Conservation (phyloP, 2,113 vertebrate genomes). For the Illadopsis cleaveri region DNA sequence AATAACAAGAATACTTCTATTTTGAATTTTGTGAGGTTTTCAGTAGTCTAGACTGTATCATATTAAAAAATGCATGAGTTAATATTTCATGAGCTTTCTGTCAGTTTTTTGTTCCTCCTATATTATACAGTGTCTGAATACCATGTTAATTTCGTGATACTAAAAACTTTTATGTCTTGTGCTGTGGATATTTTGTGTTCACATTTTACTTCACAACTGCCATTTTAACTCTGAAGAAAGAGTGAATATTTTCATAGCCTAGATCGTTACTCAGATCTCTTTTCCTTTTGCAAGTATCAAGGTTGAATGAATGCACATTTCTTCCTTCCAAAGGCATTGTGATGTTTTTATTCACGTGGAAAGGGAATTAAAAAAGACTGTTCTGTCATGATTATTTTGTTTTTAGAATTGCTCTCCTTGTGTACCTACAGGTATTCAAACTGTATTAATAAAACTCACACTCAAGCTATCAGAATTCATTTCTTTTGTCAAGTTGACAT, state of each 20-base stretch:
- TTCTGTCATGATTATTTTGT: background rate
- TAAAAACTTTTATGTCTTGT: background rate
- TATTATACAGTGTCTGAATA: background rate
- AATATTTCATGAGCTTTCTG: constrained; percentile 24
- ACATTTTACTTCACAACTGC: constrained; percentile 26
- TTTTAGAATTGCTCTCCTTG: background rate
- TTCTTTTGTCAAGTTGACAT: constrained; percentile 10
- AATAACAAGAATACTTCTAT: background rate
- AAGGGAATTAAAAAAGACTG: background rate
- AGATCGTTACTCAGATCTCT: background rate
- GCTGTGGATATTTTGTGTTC: background rate
- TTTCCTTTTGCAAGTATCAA: background rate
- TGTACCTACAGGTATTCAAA: constrained; percentile 15
- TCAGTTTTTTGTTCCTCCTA: constrained; percentile 33
- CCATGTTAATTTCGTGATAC: background rate
- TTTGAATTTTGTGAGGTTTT: constrained; percentile 38
- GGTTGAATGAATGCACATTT: background rate
- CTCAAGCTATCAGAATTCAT: constrained; percentile 23
- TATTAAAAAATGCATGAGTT: background rate
- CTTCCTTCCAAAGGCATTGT: constrained; percentile 9
- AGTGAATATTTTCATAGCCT: background rate
- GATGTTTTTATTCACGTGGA: background rate
- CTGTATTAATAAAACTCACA: constrained; percentile 21
- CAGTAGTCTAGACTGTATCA: constrained; percentile 5
- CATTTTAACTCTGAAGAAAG: constrained; percentile 3